Percentiles rank a stretch among this genome's conserved stretches.
These are phyloP conservation scores for Papilio polyxenes DNA, from an alignment of 1,140 invertebrate species.

Conservation along the genomic window DNA sequence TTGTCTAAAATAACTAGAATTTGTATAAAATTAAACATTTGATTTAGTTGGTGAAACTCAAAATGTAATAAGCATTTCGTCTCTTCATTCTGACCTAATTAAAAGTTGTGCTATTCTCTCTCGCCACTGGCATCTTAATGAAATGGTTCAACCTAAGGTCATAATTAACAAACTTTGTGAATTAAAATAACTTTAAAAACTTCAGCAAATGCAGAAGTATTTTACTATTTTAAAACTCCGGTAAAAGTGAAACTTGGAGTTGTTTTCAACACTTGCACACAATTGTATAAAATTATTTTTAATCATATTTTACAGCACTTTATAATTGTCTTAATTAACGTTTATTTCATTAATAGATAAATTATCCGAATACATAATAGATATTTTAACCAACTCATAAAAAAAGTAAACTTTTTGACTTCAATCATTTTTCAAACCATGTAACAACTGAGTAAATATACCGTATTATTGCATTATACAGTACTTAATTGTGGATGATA, in stretches of 20 bases:
- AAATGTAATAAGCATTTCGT: slow-evolving; percentile 28
- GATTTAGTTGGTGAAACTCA: not conserved
- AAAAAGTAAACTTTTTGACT: too few species aligned
- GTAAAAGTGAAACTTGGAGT: not conserved
- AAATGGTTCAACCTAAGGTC: slow-evolving; percentile 30
- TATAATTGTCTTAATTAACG: too few species aligned
- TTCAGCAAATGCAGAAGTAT: slow-evolving; percentile 22
- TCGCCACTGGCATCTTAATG: slow-evolving; percentile 35
- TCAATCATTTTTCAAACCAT: too few species aligned
- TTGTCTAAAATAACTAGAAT: not conserved
- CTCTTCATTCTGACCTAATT: slow-evolving; percentile 29
- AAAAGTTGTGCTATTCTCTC: slow-evolving; percentile 22
- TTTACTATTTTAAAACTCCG: slow-evolving; percentile 3
- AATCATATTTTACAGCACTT: too few species aligned
- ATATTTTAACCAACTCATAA: too few species aligned
- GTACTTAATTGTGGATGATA: too few species aligned
- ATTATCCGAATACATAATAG: too few species aligned
- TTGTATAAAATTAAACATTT: not conserved
- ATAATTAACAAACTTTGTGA: slow-evolving; percentile 30
- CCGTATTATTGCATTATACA: too few species aligned
- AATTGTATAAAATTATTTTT: too few species aligned
- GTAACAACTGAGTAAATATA: too few species aligned
- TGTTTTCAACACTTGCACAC: not conserved
- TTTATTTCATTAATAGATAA: too few species aligned
- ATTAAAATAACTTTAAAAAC: slow-evolving; percentile 30